Evolutionary conservation across 23 tunicate species (phyloP), one percentile per base, ranked within the genome.

Genomic region (Trididemnum miniatum): DNA sequence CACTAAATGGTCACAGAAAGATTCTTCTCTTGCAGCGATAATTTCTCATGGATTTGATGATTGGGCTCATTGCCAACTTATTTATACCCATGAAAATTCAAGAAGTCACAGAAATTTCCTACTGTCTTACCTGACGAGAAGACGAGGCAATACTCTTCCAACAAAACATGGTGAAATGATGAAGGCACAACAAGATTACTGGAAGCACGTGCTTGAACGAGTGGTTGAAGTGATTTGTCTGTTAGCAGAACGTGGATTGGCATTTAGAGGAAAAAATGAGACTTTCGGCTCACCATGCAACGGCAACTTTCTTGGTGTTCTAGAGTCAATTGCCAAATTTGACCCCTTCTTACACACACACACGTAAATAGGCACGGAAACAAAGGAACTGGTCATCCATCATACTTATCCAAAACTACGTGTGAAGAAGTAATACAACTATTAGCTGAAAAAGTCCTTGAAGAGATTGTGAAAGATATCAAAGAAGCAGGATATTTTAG

Each of bases 171-270:
- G 54, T 71, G 36, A 78, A 26, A 35, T 52, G 54, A 78, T 78
- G 29, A 78, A 73, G 38, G 59, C 79, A 78, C 81, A 82, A 71
- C 64, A 72, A 27, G 35, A 67, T 65, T 82, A 64, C 72, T 82
- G 86, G 79, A 15, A 81, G 75, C 75, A 82, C 49, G 86, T 82
- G 2, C 20, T 82, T 81, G 65, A 82, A 69, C 36, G 86, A 71
- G 35, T 82, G 7, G 72, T 1, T 65, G 86, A 18, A 37, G 75
- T 72, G 26, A 40, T 82, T 38, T 73, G 79, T 26, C 20, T 59
- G 7, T 29, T 38, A 27, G 37, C 75, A 31, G 38, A 69, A 69
- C 75, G 79, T 34, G 71, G 69, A 37, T 34, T 71, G 18, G 44
- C 85, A 33, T 80, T 80, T 64, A 80, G 78, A 65, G 85, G 80